Conservation (phyloP, 2,797 vertebrate species). For the Pygocentrus nattereri region DNA sequence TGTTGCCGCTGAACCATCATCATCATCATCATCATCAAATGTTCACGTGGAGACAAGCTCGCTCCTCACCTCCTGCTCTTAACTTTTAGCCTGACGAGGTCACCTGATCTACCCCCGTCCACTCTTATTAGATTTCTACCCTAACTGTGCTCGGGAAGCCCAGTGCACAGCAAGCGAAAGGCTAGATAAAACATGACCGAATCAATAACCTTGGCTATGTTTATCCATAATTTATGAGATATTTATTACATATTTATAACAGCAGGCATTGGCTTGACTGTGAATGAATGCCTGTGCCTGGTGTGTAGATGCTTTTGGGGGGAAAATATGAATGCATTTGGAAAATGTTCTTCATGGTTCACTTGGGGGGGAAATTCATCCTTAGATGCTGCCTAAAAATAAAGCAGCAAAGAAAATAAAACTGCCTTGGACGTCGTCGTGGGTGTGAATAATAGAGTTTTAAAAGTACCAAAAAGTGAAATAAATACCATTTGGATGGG, state of each 20-base stretch:
- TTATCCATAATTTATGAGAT: constrained; percentile 15
- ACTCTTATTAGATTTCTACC: constrained; percentile 1
- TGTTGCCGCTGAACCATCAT: too few relatives aligned
- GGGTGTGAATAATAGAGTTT: too few relatives aligned
- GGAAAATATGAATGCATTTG: background rate
- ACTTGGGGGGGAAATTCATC: background rate
- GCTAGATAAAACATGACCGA: constrained; percentile 14
- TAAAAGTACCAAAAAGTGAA: too few relatives aligned
- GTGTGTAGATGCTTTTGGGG: background rate
- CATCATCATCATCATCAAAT: constrained; percentile 72
- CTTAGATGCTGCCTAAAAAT: background rate
- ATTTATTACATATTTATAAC: constrained; percentile 27
- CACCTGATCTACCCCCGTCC: constrained; percentile 34
- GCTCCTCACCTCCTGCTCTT: constrained; percentile 27
- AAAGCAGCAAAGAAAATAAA: background rate
- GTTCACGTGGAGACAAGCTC: constrained; percentile 64
- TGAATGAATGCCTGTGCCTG: background rate
- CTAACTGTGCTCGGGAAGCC: constrained; percentile 2
- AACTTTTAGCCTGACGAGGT: constrained; percentile 69
- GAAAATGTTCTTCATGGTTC: constrained; percentile 3
- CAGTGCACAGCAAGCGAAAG: background rate
- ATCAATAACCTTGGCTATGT: constrained; percentile 1
- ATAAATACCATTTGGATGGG: too few relatives aligned
- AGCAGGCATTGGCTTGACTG: background rate
- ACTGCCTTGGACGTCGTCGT: background rate